These are phyloP conservation scores for Sanderia malayensis DNA, from an alignment of 30 jellyfish, hydroid and myxozoan species.

Conservation along the genomic window DNA sequence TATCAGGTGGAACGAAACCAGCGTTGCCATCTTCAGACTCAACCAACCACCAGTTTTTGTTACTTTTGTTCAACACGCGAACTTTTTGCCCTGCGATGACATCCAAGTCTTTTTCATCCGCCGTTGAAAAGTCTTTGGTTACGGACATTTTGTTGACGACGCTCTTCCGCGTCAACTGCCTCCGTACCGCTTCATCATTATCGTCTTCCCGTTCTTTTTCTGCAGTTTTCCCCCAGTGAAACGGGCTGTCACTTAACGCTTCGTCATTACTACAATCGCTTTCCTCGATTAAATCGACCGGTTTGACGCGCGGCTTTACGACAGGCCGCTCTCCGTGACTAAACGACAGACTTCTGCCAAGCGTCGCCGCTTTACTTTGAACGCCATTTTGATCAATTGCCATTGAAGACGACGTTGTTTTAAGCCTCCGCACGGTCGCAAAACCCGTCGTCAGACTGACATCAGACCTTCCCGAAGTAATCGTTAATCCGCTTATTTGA, in stretches of 20 bases:
- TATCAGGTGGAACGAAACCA: conserved; percentile 53
- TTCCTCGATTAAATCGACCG: conserved; percentile 38
- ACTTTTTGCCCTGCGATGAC: conserved; percentile 60
- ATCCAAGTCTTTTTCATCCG: conserved; percentile 37
- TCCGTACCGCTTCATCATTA: neutral
- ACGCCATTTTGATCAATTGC: conserved; percentile 2
- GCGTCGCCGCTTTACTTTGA: conserved; percentile 15
- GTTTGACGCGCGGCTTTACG: conserved; percentile 19
- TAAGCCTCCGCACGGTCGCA: conserved; percentile 64
- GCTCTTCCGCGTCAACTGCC: neutral
- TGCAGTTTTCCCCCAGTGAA: neutral
- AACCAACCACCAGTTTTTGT: conserved; percentile 50
- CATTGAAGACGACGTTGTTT: conserved; percentile 18
- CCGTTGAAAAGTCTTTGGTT: conserved; percentile 19
- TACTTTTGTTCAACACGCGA: conserved; percentile 40
- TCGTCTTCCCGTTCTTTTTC: neutral
- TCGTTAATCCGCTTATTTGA: neutral
- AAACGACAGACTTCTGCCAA: conserved; percentile 45
- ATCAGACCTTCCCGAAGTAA: neutral
- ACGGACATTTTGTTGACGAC: conserved; percentile 21
- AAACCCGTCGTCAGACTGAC: conserved; percentile 46
- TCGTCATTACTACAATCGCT: conserved; percentile 38
- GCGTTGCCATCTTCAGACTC: conserved; percentile 62
- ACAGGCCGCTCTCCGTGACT: conserved; percentile 30
- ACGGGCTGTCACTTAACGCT: neutral